Evolutionary conservation across 1,140 invertebrate species (phyloP).

Genomic region (Nephila pilipes): DNA sequence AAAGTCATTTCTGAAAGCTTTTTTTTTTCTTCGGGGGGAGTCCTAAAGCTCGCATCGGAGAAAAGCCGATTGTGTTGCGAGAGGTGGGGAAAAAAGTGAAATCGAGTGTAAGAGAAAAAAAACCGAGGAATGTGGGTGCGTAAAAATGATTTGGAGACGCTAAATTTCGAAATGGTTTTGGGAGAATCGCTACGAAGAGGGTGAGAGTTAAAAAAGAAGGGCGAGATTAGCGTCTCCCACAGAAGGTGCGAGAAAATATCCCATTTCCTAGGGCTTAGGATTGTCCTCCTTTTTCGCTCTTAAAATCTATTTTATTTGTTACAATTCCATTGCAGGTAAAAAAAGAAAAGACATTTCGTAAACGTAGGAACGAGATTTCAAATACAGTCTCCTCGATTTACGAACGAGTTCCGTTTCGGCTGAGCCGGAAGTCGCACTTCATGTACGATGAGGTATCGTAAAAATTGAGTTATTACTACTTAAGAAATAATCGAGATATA

Average conservation of each 20-base stretch:
- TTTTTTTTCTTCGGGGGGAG: not conserved
- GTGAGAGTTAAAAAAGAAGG: not conserved
- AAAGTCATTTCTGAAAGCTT: constrained; percentile 21
- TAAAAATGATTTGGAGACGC: not conserved
- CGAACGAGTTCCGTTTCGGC: too few species aligned
- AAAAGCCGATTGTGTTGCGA: not conserved
- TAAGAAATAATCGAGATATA: too few species aligned
- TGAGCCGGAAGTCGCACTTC: too few species aligned
- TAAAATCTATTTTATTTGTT: too few species aligned
- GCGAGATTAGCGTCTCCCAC: not conserved
- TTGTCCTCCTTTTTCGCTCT: too few species aligned
- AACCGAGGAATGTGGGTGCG: not conserved
- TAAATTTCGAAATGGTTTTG: constrained; percentile 4
- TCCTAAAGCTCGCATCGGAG: not conserved
- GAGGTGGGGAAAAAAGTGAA: not conserved
- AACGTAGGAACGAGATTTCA: too few species aligned
- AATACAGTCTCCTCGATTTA: too few species aligned
- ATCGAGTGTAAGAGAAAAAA: not conserved
- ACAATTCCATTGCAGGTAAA: too few species aligned
- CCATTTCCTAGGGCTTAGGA: not conserved
- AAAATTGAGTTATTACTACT: too few species aligned
- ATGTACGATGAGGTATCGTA: too few species aligned
- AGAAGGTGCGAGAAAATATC: not conserved
- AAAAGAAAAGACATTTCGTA: too few species aligned
- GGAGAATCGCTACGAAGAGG: too few species aligned